Evolutionary conservation across 1,140 invertebrate species (phyloP), one percentile per base, ranked within the genome.

Genomic region (Rhagoletis pomonella): DNA sequence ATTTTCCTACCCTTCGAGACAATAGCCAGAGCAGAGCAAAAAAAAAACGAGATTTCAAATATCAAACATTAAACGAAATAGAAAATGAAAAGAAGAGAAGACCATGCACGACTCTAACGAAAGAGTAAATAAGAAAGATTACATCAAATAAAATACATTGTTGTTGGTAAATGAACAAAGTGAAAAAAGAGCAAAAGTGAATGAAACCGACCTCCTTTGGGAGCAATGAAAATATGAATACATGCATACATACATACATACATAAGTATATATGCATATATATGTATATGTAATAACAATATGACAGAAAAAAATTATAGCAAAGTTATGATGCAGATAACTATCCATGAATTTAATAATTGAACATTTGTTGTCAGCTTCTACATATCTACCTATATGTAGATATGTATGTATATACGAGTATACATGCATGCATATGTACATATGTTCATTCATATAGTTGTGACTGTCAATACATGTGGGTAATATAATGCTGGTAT

Each of bases 1-100:
- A 81, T 55, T 55, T 81, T 81, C 47, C 73, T 55, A 81, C 73
- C 44, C 73, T 55, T 50, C 73, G 50, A 81, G 47, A 81, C 47
- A 81, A 50, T 12, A 55, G 4, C 17, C 19, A 81, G 55, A 81
- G 5, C 69, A 19, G 44, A 44, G 14, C 50, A 4, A 50, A 50
- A 6, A 81, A 58, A 47, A 10, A 55, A 81, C 14, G n/a, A 19
- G 55, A 19, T 55, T n/a, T n/a, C n/a, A n/a, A n/a, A n/a, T 81
- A n/a, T 47, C 47, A 19, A 81, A 81, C 19, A 50, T 17, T 19
- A 55, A 42, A 81, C 17, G 47, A 42, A 81, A 81, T 55, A 42
- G 50, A 81, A 81, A 55, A 19, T 10, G 17, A 9, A 19, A 81
- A 81, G 47, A 81, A 81, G 44, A 9, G 50, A 5, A 42, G 55